Conservation (phyloP, 2,888 invertebrate species). For the Chironomus riparius region DNA sequence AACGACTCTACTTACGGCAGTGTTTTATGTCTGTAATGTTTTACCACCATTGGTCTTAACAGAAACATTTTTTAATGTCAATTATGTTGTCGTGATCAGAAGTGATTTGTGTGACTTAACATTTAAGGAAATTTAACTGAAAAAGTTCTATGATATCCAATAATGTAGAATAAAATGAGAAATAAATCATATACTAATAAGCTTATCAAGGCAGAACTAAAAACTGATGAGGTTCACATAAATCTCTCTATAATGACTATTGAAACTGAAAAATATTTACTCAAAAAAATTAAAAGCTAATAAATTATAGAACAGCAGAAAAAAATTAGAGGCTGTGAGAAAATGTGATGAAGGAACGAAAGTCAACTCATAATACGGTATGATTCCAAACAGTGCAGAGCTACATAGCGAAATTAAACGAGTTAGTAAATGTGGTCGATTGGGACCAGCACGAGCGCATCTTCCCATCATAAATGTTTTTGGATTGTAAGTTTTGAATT, state of each 20-base stretch:
- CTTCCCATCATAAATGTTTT: too few relatives aligned
- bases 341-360: background rate
- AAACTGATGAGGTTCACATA: too few relatives aligned
- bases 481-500: too few relatives aligned
- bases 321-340: background rate
- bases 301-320: background rate
- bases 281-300: background rate
- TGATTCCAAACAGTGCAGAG: slow-evolving; percentile 13
- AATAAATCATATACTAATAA: background rate
- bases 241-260: too few relatives aligned
- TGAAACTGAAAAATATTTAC: too few relatives aligned
- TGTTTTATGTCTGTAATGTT: background rate
- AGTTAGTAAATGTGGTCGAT: background rate
- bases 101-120: background rate
- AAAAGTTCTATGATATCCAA: background rate
- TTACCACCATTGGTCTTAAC: background rate
- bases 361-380: background rate
- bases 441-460: too few relatives aligned
- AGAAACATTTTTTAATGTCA: slow-evolving; percentile 14
- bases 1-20: background rate
- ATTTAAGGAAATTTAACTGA: background rate
- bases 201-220: background rate
- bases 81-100: background rate
- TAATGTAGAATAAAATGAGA: background rate
- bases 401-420: background rate